phyloP scores from a whole-genome alignment of 2,113 vertebrate genomes.

The Burhinus oedicnemus region DNA sequence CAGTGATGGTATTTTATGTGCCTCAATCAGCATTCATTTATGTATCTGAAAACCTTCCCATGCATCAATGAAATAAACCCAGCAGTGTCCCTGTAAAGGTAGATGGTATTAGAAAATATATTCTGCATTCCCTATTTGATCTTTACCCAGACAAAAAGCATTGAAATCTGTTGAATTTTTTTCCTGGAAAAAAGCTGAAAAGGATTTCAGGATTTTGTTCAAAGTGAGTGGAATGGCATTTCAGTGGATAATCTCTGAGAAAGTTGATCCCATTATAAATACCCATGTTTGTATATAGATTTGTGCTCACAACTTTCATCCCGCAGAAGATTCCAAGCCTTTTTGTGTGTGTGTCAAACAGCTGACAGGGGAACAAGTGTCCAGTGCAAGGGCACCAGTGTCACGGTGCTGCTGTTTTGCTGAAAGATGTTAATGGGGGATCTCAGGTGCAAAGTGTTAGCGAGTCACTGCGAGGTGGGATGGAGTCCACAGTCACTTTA shows the following conservation, averaged over 20 bases:
- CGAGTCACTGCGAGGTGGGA: not conserved
- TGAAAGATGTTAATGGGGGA: not conserved
- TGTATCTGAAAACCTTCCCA: not conserved
- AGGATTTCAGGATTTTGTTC: not conserved
- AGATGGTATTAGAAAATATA: not conserved
- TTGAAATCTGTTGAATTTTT: not conserved
- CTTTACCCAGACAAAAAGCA: not conserved
- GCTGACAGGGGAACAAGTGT: not conserved
- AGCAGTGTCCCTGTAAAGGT: not conserved
- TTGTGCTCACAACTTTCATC: not conserved
- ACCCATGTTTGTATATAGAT: not conserved
- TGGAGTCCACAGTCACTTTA: not conserved
- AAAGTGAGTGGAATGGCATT: not conserved
- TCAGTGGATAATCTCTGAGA: not conserved
- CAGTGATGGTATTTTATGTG: not conserved
- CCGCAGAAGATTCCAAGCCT: not conserved
- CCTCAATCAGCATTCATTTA: constrained; percentile 3
- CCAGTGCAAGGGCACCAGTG: not conserved
- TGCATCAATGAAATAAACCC: not conserved
- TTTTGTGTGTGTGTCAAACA: not conserved
- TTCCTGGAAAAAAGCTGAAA: not conserved
- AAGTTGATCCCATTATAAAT: not conserved
- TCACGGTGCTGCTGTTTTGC: not conserved
- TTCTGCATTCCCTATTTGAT: not conserved
- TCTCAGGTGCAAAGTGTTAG: not conserved